Evolutionary conservation across 1,140 invertebrate species (phyloP), one percentile per base, ranked within the genome.

Genomic region (Cylas formicarius): DNA sequence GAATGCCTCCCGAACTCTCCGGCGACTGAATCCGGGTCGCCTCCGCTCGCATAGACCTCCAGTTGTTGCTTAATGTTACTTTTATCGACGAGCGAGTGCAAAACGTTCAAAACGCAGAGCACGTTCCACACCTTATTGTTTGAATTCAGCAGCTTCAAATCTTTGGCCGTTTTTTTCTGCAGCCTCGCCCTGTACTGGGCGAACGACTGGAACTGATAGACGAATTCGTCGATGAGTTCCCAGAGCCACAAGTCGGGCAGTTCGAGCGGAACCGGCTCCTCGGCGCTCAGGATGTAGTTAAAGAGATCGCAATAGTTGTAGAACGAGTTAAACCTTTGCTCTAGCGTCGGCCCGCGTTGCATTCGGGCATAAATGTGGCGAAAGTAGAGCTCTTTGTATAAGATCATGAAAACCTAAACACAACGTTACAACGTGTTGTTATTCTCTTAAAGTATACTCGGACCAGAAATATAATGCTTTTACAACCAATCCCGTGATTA

Each of bases 241-340:
- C 97, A 99, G 3, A 99, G 70, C 97, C 96, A 99, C 58, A 97
- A 87, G 68, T 99, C 96, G 4, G 97, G 97, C 29, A 99, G 66
- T 65, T 97, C 92, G 11, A 99, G 67, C 22, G 81, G 76, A 1
- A 98, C 89, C 0, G 96, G 96, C 23, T 82, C 81, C 36, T 89
- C 81, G 0, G 90, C 82, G 62, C 84, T 86, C 27, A 97, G 70
- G 56, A 99, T 97, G 56, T 89, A 87, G 68, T 98, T 97, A 69
- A 99, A 98, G 6, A 99, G 75, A 60, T 95, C 85, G 69, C 95
- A 98, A 62, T 99, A 99, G 69, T 98, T 99, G 67, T 83, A 95
- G 68, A 97, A 99, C 0, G 94, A 97, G 55, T 90, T 83, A 66
- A 95, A 87, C 43, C 95, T 77, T 62, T 98, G 90, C 23, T 93